A percentile compares a stretch with the other conserved stretches of the same genome.
Evolutionary conservation across 2,888 invertebrate species (phyloP).

Genomic region (Acanthoscelides obtectus): DNA sequence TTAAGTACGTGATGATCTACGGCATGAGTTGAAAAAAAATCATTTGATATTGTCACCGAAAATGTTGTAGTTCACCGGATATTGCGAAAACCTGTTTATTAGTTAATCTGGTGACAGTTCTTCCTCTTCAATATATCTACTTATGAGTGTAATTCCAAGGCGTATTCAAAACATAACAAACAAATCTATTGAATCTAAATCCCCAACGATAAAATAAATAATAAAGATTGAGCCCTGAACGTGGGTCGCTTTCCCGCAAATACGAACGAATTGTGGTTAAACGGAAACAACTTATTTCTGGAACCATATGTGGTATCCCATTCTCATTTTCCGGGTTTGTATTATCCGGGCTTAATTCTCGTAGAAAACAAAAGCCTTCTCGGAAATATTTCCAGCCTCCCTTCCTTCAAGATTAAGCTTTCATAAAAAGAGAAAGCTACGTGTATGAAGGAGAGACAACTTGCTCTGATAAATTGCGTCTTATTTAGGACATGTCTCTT

Average conservation of each 20-base stretch:
- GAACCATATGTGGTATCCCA: not conserved
- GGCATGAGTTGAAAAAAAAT: too few species aligned
- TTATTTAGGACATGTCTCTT: not conserved
- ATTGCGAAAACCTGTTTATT: too few species aligned
- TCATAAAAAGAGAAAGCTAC: conserved; percentile 31
- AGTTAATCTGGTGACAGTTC: too few species aligned
- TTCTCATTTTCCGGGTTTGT: conserved; percentile 28
- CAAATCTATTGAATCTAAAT: not conserved
- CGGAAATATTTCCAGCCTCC: conserved; percentile 44
- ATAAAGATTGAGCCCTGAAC: not conserved
- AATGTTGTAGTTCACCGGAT: too few species aligned
- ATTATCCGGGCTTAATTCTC: conserved; percentile 46
- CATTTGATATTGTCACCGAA: too few species aligned
- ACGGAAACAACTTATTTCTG: not conserved
- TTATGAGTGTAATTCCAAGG: too few species aligned
- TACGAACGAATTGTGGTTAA: not conserved
- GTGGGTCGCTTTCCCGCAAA: not conserved
- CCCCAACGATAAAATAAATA: not conserved
- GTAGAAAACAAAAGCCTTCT: conserved; percentile 41
- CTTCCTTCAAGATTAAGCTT: conserved; percentile 36
- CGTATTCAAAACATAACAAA: too few species aligned
- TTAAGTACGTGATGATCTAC: too few species aligned
- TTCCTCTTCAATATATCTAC: too few species aligned
- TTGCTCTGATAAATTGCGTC: not conserved
- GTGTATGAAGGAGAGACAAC: not conserved